Base-by-base conservation (phyloP, 2,888 invertebrate genomes). In the Andrena fulva region DNA sequence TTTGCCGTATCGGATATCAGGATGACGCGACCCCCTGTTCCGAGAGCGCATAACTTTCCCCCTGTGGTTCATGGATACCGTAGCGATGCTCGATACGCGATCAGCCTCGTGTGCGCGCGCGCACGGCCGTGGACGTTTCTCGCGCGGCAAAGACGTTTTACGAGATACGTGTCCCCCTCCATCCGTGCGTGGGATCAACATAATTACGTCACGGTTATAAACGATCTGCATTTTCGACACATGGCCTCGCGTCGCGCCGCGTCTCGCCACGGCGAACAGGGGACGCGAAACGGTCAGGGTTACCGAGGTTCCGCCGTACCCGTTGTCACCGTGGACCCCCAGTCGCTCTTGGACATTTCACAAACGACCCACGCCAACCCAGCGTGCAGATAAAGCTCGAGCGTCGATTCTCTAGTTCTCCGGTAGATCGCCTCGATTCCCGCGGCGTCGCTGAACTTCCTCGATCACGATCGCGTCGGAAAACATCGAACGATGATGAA, bases 171-270 rank as follows among this genome's bases (percentile, higher is more conserved):
- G 42, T 42, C 16, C 42, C 42, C 42, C 69, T 12, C 76, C 70
- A 72, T 76, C 72, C 52, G 66, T 59, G 75, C 80, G 75, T 76
- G 85, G 77, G 82, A 80, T 80, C 77, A 73, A 72, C 82, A 80
- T 83, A 81, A 90, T 90, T 90, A 82, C 89, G 78, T 90, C 90
- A 86, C 83, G 83, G 66, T 81, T 77, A 79, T 69, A 84, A 85
- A 85, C 75, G 63, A 69, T 70, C 42, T 42, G 16, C 42, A 42
- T 42, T 42, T 42, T 42, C 42, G 42, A 42, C 42, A 42, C 16
- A 42, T 16, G 42, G 42, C 69, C 73, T 60, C 80, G 31, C 64
- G 64, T 75, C 12, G 59, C 48, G 62, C 33, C 27, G 10, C 68
- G 59, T 5, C 31, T 52, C 16, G 73, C 60, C 29, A 16, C n/a